phyloP scores from a whole-genome alignment of 2,113 vertebrate genomes.

The Vimba vimba region DNA sequence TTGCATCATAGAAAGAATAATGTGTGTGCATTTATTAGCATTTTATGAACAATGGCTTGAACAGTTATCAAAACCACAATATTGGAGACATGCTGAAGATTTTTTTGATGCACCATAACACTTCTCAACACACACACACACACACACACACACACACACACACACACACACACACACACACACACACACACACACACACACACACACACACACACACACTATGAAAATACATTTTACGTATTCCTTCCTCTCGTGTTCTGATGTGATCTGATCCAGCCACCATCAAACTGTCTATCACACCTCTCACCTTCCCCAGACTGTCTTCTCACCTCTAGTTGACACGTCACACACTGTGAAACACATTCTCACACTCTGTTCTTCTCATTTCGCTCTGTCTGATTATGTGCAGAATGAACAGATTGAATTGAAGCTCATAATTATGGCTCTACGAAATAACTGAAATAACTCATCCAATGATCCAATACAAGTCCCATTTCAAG shows the following conservation, averaged over 20 bases:
- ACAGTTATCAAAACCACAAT: neutral
- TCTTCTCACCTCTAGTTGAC: neutral
- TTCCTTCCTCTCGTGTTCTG: neutral
- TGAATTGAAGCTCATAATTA: conserved; percentile 15
- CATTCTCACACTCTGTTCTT: conserved; percentile 29
- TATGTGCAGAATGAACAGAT: conserved; percentile 4
- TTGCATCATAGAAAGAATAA: neutral
- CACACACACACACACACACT: too few relatives aligned
- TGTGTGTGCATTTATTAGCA: neutral
- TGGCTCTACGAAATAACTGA: neutral
- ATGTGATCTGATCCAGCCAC: conserved; percentile 4
- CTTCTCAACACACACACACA: neutral
- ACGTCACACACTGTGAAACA: conserved; percentile 15
- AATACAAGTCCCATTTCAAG: neutral
- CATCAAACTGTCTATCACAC: conserved; percentile 1
- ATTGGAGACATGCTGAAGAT: neutral
- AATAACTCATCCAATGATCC: conserved; percentile 1
- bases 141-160: neutral
- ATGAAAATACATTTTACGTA: neutral
- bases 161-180: too few relatives aligned
- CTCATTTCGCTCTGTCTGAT: neutral
- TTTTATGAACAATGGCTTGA: neutral
- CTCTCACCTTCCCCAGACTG: neutral
- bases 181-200: too few relatives aligned
- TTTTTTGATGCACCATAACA: neutral